Evolutionary conservation across 2,797 vertebrate species (phyloP).

Genomic region (Semotilus atromaculatus): DNA sequence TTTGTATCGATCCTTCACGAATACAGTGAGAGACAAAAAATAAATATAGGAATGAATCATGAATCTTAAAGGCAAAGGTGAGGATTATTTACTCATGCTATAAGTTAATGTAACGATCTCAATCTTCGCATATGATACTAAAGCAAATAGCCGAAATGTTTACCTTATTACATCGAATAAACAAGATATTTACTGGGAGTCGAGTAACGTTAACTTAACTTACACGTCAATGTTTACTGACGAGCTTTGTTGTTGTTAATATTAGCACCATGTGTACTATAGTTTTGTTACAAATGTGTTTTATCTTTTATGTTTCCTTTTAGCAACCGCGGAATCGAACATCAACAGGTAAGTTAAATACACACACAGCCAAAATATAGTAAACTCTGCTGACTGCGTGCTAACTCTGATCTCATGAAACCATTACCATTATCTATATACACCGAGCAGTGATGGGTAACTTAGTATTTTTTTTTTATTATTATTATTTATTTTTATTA

Average conservation of each 20-base stretch:
- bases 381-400: neutral
- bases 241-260: neutral
- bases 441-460: too few species aligned
- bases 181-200: neutral
- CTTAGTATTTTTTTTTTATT: too few species aligned
- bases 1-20: neutral
- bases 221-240: neutral
- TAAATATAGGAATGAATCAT: slow-evolving; percentile 17
- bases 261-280: neutral
- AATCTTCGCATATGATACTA: neutral
- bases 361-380: neutral
- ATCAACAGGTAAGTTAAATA: neutral
- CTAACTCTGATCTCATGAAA: neutral
- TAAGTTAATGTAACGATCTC: too few species aligned
- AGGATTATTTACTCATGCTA: neutral
- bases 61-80: slow-evolving; percentile 41
- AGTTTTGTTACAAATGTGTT: neutral
- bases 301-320: neutral
- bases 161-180: neutral
- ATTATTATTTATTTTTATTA: too few species aligned
- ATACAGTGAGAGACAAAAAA: neutral
- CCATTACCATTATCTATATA: too few species aligned
- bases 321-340: neutral
- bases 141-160: neutral
- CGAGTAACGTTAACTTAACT: too few species aligned